Percentiles rank a stretch among this genome's conserved stretches.
These are phyloP conservation scores for Castor canadensis DNA, from an alignment of 2,113 vertebrate species.

Conservation along the genomic window DNA sequence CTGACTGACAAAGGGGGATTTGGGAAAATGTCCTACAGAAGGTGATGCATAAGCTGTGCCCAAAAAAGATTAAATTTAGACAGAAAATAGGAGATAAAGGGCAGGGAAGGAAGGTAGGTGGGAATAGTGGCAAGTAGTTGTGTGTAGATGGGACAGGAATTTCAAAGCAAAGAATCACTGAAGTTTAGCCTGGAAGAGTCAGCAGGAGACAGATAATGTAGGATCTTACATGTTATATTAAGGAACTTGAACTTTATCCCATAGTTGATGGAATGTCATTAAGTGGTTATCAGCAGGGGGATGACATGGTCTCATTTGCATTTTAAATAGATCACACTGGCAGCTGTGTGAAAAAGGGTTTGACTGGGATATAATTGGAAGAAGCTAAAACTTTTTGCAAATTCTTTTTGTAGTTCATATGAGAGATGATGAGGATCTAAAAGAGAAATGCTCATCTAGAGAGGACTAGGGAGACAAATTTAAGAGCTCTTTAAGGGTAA, in stretches of 20 bases:
- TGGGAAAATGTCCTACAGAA: background rate
- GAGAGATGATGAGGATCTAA: background rate
- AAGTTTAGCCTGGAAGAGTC: background rate
- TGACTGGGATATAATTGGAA: conserved; percentile 55
- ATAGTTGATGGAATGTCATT: conserved; percentile 35
- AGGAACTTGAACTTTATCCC: conserved; percentile 59
- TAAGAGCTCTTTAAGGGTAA: background rate
- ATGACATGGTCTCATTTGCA: conserved; percentile 56
- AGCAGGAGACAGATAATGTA: conserved; percentile 13
- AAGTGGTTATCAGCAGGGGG: conserved; percentile 43
- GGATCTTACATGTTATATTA: conserved; percentile 38
- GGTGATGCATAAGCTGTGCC: background rate
- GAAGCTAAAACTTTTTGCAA: background rate
- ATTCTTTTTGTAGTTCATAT: background rate
- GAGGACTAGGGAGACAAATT: background rate
- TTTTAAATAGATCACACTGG: conserved; percentile 58
- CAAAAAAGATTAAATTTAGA: background rate
- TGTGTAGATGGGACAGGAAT: background rate
- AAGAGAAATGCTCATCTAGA: background rate
- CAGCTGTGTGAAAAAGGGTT: conserved; percentile 57
- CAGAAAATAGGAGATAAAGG: background rate
- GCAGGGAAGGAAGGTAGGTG: background rate
- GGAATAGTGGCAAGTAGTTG: background rate
- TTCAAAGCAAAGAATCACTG: conserved; percentile 30
- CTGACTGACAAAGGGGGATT: background rate